Base-by-base conservation (phyloP, 2,888 invertebrate genomes). In the Eupithecia pulchellata region DNA sequence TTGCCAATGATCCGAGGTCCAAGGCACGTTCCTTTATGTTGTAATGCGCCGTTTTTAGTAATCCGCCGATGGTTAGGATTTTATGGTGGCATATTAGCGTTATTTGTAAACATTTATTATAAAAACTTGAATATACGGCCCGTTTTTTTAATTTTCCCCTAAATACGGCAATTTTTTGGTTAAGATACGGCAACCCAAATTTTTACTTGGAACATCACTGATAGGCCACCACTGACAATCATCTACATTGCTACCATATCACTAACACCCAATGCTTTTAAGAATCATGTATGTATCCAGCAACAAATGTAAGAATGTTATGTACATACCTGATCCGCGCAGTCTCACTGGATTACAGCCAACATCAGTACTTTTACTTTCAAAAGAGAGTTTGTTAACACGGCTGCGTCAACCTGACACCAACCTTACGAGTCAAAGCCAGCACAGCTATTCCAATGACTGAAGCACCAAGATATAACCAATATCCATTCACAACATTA, bases 321-420 rank as follows among this genome's bases (percentile, higher is more conserved):
- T 47, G 20, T 63, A 72, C 72, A 42, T 85, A 90, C 89, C 89
- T 87, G 81, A 4, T 57, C 67, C 73, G 70, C 77, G 75, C 72
- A 70, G 79, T 64, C 72, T 84, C 78, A 82, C 80, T 81, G 81
- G 76, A 81, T 75, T 79, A 76, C 79, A 77, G 78, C 80, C 79
- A 81, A 82, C 79, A 78, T 72, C 81, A 81, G 84, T 80, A 84
- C 85, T 85, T 84, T 85, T 86, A 85, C 85, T 86, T 86, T 86
- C 83, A 80, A 80, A 73, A 71, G 67, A 71, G 69, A 74, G 64
- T 71, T 68, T 73, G 71, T 80, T 79, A 80, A 61, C 77, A 77
- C 77, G 76, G 67, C 69, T 73, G 78, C 68, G 68, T 73, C 70
- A 74, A 77, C 78, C 80, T 80, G 73, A 78, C 81, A 78, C 81